Conservation (phyloP, 30 jellyfish, hydroid and myxozoan genomes). For the Calvadosia cruxmelitensis region DNA sequence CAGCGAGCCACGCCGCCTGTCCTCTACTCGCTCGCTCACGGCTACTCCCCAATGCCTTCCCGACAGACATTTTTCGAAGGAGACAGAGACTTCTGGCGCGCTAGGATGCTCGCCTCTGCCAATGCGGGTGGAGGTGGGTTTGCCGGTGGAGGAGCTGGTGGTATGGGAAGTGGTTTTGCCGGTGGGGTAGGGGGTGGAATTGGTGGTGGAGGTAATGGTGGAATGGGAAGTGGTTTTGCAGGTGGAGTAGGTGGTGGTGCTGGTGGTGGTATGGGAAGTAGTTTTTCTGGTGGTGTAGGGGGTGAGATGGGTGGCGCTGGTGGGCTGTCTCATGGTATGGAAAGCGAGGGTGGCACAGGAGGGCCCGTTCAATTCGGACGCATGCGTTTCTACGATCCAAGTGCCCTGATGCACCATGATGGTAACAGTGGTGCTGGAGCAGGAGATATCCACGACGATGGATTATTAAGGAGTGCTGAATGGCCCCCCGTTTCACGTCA, state of each 20-base stretch:
- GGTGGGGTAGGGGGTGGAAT: slow-evolving; percentile 11
- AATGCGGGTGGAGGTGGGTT: too few relatives aligned
- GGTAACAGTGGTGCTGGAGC: slow-evolving; percentile 8
- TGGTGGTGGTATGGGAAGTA: slow-evolving; percentile 21
- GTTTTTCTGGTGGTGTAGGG: slow-evolving; percentile 14
- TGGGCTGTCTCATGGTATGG: slow-evolving; percentile 22
- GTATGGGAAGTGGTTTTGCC: slow-evolving; percentile 5
- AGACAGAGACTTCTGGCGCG: slow-evolving; percentile 1
- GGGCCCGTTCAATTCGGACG: slow-evolving; percentile 13
- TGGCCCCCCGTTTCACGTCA: slow-evolving; percentile 4
- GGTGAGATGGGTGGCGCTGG: slow-evolving; percentile 16
- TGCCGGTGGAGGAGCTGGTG: too few relatives aligned
- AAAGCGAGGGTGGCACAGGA: slow-evolving; percentile 12
- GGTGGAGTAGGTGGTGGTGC: slow-evolving; percentile 12
- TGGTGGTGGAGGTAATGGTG: slow-evolving; percentile 15
- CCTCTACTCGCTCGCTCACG: not conserved
- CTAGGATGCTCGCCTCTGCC: not conserved
- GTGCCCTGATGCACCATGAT: slow-evolving; percentile 14
- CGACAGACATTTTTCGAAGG: not conserved
- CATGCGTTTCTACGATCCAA: slow-evolving; percentile 17
- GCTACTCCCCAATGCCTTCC: not conserved
- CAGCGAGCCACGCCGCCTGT: not conserved
- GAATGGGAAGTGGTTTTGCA: slow-evolving; percentile 3
- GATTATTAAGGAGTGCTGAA: not conserved
- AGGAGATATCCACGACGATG: slow-evolving; percentile 3